Base-by-base conservation (phyloP, 2,113 vertebrate species). In the Ctenodactylus gundi region DNA sequence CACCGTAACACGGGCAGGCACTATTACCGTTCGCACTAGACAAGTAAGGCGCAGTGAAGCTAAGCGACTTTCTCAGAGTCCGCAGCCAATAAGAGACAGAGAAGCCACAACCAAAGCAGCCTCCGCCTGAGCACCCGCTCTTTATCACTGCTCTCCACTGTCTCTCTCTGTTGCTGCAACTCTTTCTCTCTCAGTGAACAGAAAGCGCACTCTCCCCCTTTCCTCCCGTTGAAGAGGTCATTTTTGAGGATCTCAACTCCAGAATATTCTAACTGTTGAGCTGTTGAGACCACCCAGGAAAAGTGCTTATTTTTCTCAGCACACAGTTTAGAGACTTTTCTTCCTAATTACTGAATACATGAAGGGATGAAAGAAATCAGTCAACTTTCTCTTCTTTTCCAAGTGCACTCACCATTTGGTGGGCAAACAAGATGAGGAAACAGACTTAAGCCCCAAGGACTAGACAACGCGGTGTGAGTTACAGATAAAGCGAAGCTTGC, bases 381-480 rank as follows among this genome's bases (percentile, higher is more conserved):
- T 62, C 15, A 84, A n/a, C 27, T 39, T 23, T 77, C 81, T 34
- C 41, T 82, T 75, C 21, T 70, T 34, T 41, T 0, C 80, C 53
- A 78, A 72, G 70, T 4, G 18, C 65, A 93, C 51, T 93, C 36
- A 77, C 51, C 57, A 83, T 85, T 77, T 68, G 57, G 87, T 67
- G 78, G 64, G 34, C 76, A 96, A 96, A 96, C 57, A 94, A 76
- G 67, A 46, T 73, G n/a, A 97, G 81, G 77, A 95, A 88, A 85
- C 12, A 41, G 49, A 31, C 31, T 29, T 20, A 67, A 90, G 62
- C 76, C 51, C 83, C 1, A 0, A 95, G 76, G 89, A 93, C 67
- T 6, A 95, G 76, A 95, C 46, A 92, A 81, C 49, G 64, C 70
- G 75, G 55, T 55, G 27, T 25, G 70, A 77, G 68, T 88, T 93